phyloP scores from a whole-genome alignment of 2,797 vertebrate genomes.

The Tadarida brasiliensis region DNA sequence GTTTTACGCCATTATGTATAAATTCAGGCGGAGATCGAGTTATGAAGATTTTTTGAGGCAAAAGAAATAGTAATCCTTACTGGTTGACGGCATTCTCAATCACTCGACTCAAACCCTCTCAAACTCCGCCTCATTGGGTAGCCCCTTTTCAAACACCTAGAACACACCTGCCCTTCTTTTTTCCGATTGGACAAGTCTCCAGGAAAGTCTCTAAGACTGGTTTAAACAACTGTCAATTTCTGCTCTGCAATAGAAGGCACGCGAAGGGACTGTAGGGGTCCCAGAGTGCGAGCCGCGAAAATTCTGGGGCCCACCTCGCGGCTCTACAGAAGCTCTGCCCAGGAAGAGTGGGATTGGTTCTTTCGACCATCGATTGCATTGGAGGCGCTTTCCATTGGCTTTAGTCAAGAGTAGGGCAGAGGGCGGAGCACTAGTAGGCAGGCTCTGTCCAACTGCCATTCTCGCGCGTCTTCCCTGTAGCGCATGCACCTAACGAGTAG shows the following conservation, averaged over 20 bases:
- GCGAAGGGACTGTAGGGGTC: background rate
- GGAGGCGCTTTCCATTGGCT: conserved; percentile 71
- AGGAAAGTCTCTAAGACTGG: conserved; percentile 33
- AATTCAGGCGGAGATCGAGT: background rate
- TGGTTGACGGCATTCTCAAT: conserved; percentile 57
- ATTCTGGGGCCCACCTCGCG: background rate
- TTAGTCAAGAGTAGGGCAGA: conserved; percentile 21
- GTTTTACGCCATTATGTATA: background rate
- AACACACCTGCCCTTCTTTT: background rate
- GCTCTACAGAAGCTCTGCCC: background rate
- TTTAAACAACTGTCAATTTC: conserved; percentile 28
- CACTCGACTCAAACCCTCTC: background rate
- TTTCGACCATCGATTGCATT: conserved; percentile 31
- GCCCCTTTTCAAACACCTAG: conserved; percentile 54
- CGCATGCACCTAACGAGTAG: conserved; percentile 62
- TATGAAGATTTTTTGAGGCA: background rate
- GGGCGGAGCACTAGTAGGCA: conserved; percentile 57
- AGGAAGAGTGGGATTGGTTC: conserved; percentile 65
- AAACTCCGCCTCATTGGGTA: conserved; percentile 40
- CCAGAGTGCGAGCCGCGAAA: background rate
- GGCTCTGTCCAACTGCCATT: conserved; percentile 64
- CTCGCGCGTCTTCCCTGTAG: conserved; percentile 60
- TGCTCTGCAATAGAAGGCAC: conserved; percentile 1
- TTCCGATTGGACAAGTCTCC: conserved; percentile 43
- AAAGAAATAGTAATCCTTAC: background rate